Evolutionary conservation across 1,140 invertebrate genomes (phyloP).

Genomic region (Ceratina japonica): DNA sequence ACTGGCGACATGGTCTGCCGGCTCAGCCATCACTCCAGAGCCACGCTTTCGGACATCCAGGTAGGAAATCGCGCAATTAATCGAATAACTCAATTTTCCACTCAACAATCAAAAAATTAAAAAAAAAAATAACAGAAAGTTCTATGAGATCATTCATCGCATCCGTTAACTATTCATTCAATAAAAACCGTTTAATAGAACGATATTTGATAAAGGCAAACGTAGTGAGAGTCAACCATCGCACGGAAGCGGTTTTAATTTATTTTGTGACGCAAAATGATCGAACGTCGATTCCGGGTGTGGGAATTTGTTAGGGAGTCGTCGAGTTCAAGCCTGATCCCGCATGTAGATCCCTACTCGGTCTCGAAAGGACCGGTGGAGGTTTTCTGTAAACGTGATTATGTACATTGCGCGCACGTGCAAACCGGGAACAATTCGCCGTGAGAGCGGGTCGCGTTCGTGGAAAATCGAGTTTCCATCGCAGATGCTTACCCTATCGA

Average conservation of each 20-base stretch:
- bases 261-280: conserved; percentile 27
- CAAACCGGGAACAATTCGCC: conserved; percentile 63
- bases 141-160: too few species aligned
- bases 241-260: conserved; percentile 25
- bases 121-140: too few species aligned
- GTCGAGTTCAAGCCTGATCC: conserved; percentile 9
- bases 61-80: conserved; percentile 75
- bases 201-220: too few species aligned
- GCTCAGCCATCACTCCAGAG: conserved; percentile 92
- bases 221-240: too few species aligned
- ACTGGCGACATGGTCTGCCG: conserved; percentile 95
- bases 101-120: too few species aligned
- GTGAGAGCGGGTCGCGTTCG: conserved; percentile 61
- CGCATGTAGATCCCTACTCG: conserved; percentile 18
- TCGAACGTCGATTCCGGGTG: conserved; percentile 31
- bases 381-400: conserved; percentile 65
- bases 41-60: conserved; percentile 93
- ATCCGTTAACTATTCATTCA: too few species aligned
- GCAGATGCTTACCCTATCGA: conserved; percentile 65
- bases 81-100: too few species aligned
- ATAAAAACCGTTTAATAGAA: too few species aligned
- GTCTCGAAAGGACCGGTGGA: conserved; percentile 52
- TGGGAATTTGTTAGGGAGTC: conserved; percentile 35
- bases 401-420: conserved; percentile 48
- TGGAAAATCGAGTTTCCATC: conserved; percentile 72